Evolutionary conservation across 2,888 invertebrate species (phyloP), one percentile per base, ranked within the genome.

Genomic region (Rhynchonema sp.): DNA sequence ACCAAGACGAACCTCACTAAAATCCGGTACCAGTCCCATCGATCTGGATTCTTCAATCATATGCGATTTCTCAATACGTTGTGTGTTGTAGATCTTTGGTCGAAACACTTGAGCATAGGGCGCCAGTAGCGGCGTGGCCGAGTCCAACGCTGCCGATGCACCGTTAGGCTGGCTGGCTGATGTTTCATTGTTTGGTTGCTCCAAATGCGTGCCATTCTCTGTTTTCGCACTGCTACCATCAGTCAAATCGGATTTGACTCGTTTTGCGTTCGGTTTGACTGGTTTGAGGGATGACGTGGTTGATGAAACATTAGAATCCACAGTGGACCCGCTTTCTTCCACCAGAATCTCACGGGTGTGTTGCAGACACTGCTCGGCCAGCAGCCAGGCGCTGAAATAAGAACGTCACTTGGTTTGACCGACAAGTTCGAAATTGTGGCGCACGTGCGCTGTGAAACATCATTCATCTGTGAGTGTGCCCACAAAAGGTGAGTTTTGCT

Each of bases 341-440:
- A 57, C 23, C n/a, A 63, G 58, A 2, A 64, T 59, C 25, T 61
- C 54, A 17, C 64, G 53, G 28, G 64, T 64, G 56, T 64, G 64
- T 52, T 64, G 64, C 56, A 64, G 58, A 54, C 64, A 64, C 29
- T 64, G 60, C 55, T 64, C 64, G 1, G 64, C 64, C 57, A 64
- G 9, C 23, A 49, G 23, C 64, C 64, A 64, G 1, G 64, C 64
- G n/a, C 60, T 61, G 46, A 9, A 56, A 38, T 17, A 38, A 38
- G 9, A 38, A 38, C 38, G 17, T 38, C 38, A 38, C 17, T 38
- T 17, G 38, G n/a, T n/a, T n/a, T n/a, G n/a, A n/a, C n/a, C n/a
- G n/a, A n/a, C n/a, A n/a, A n/a, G n/a, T n/a, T n/a, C n/a, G n/a
- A n/a, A n/a, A n/a, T n/a, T n/a, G n/a, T n/a, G n/a, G n/a, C n/a